phyloP scores from a whole-genome alignment of 2,888 invertebrate genomes.

The Melikaiella ostensackeni region DNA sequence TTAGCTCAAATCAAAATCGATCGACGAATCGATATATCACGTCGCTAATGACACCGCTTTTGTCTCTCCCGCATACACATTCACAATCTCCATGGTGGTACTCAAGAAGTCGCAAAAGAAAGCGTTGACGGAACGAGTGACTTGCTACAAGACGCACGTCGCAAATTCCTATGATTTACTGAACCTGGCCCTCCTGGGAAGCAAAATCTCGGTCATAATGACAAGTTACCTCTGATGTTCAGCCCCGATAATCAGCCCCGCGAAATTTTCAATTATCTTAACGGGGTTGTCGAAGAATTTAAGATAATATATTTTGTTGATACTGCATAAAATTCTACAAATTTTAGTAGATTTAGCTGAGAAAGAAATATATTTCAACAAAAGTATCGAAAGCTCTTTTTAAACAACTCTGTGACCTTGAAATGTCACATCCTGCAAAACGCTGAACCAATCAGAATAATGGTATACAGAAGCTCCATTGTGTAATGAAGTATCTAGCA shows the following conservation, averaged over 20 bases:
- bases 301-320: too few relatives aligned
- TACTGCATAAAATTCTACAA: too few relatives aligned
- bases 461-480: too few relatives aligned
- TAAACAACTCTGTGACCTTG: too few relatives aligned
- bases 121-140: conserved; percentile 48
- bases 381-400: too few relatives aligned
- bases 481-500: too few relatives aligned
- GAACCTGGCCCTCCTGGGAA: conserved; percentile 4
- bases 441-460: too few relatives aligned
- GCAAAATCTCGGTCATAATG: not conserved
- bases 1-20: conserved; percentile 57
- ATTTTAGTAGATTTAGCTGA: too few relatives aligned
- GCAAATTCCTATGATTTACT: not conserved
- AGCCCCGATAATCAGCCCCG: not conserved
- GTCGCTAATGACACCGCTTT: conserved; percentile 55
- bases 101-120: conserved; percentile 53
- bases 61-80: not conserved
- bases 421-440: too few relatives aligned
- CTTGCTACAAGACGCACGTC: conserved; percentile 41
- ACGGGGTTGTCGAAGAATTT: too few relatives aligned
- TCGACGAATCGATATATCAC: conserved; percentile 55
- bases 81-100: not conserved
- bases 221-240: not conserved
- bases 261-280: not conserved
- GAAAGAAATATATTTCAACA: too few relatives aligned